Conservation (phyloP, 2,113 vertebrate genomes). For the Taxidea taxus region DNA sequence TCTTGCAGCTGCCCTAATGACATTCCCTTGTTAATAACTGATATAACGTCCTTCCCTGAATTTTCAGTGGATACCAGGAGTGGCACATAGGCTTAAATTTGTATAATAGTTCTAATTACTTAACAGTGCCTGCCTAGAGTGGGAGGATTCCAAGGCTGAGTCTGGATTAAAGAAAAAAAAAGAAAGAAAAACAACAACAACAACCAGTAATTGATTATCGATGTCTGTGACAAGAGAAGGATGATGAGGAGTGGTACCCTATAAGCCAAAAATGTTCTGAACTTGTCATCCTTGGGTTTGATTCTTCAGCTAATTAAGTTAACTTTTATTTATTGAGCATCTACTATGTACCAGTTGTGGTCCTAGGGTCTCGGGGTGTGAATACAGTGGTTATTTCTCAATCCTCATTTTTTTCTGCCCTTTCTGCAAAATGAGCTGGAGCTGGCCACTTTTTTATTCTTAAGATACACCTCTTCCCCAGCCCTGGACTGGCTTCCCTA, state of each 20-base stretch:
- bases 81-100: neutral
- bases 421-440: neutral
- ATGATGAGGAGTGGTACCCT: neutral
- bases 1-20: neutral
- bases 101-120: neutral
- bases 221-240: neutral
- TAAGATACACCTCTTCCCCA: accelerated
- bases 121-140: neutral
- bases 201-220: neutral
- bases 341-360: neutral
- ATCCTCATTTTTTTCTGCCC: neutral
- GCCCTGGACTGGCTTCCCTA: neutral
- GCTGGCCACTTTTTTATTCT: neutral
- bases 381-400: neutral
- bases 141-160: neutral
- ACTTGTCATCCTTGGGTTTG: neutral
- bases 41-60: neutral
- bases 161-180: neutral
- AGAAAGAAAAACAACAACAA: neutral
- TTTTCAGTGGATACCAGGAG: neutral
- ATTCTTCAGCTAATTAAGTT: neutral
- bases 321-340: neutral
- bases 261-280: neutral
- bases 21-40: neutral
- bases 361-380: neutral